Evolutionary conservation across 2,888 invertebrate species (phyloP).

Genomic region (Aporophyla lueneburgensis): DNA sequence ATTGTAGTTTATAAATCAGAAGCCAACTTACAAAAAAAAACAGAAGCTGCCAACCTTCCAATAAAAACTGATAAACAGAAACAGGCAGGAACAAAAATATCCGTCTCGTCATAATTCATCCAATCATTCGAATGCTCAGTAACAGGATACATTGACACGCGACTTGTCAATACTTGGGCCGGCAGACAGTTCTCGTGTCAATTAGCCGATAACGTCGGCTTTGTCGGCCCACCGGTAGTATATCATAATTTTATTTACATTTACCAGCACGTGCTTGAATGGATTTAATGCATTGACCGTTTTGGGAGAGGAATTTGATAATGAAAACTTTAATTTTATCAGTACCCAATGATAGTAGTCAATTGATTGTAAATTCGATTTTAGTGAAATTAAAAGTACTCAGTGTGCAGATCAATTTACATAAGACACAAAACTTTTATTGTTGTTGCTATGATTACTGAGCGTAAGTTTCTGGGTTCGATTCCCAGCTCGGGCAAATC

Average conservation of each 20-base stretch:
- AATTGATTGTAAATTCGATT: too few species aligned
- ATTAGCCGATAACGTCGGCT: conserved; percentile 55
- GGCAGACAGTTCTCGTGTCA: conserved; percentile 41
- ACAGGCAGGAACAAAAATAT: neutral
- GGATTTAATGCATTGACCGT: conserved; percentile 23
- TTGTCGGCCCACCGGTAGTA: conserved; percentile 31
- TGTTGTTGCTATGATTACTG: too few species aligned
- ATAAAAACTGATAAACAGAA: conserved; percentile 1
- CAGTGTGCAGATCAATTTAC: too few species aligned
- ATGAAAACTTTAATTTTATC: neutral
- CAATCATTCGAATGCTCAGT: neutral
- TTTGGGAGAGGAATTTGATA: conserved; percentile 3
- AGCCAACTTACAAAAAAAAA: neutral
- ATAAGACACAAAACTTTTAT: too few species aligned
- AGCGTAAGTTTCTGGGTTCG: too few species aligned
- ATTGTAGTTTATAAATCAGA: neutral
- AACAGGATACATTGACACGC: conserved; percentile 29
- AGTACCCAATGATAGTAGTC: too few species aligned
- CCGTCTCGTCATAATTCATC: neutral
- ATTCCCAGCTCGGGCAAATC: too few species aligned
- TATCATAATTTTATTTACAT: conserved; percentile 62
- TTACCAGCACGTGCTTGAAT: conserved; percentile 39
- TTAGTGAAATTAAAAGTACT: too few species aligned
- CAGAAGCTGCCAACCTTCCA: neutral
- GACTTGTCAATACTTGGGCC: conserved; percentile 22